Evolutionary conservation across 1,140 invertebrate species (phyloP).

Genomic region (Cotesia typhae): DNA sequence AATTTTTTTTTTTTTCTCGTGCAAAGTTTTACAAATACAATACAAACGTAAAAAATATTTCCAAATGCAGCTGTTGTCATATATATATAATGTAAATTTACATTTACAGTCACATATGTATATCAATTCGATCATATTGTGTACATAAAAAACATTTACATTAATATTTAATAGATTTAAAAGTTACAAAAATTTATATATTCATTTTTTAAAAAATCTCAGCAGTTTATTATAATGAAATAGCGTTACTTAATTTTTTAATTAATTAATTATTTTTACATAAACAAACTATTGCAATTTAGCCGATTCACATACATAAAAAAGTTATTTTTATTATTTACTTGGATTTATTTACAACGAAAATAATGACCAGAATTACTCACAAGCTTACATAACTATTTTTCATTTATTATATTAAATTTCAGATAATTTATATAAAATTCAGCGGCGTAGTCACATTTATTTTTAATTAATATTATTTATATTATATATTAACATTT

Average conservation of each 20-base stretch:
- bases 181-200: too few species aligned
- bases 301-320: too few species aligned
- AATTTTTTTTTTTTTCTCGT: constrained; percentile 46
- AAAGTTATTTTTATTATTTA: not conserved
- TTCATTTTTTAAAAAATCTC: too few species aligned
- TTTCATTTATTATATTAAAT: constrained; percentile 48
- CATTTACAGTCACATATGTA: not conserved
- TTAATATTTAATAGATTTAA: too few species aligned
- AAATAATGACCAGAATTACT: constrained; percentile 61
- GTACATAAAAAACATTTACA: too few species aligned
- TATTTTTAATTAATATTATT: constrained; percentile 40
- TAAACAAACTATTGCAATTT: too few species aligned
- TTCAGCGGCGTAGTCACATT: constrained; percentile 46
- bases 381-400: constrained; percentile 54
- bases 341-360: constrained; percentile 53
- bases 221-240: too few species aligned
- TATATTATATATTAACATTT: constrained; percentile 40
- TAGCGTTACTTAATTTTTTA: too few species aligned
- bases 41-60: constrained; percentile 61
- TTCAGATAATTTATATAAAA: constrained; percentile 43
- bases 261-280: too few species aligned
- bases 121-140: too few species aligned
- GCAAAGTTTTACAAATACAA: constrained; percentile 58
- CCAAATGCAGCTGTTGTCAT: constrained; percentile 53
- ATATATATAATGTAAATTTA: constrained; percentile 20